These are phyloP conservation scores for Epirrita christyi DNA, from an alignment of 2,888 invertebrate genomes.

Conservation along the genomic window DNA sequence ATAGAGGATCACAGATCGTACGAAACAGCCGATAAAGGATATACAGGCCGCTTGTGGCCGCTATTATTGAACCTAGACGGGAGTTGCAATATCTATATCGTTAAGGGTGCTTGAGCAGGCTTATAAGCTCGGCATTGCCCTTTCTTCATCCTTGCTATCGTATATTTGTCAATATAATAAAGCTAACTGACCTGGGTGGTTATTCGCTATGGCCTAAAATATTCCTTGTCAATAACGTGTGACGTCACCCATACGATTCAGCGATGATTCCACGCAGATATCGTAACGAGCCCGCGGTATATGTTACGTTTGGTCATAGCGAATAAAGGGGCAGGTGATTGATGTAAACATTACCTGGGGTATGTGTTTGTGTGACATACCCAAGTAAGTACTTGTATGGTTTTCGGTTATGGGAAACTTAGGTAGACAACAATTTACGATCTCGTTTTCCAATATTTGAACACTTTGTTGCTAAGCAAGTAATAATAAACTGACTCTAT, in stretches of 20 bases:
- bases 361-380: too few relatives aligned
- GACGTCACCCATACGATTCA: too few relatives aligned
- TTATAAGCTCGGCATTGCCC: constrained; percentile 4
- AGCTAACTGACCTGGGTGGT: too few relatives aligned
- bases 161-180: background rate
- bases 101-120: constrained; percentile 8
- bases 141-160: background rate
- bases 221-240: too few relatives aligned
- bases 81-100: constrained; percentile 20
- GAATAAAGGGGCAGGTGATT: too few relatives aligned
- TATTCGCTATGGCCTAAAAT: too few relatives aligned
- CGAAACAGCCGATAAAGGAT: constrained; percentile 22
- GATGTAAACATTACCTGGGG: background rate
- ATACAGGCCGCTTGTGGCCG: constrained; percentile 19
- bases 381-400: background rate
- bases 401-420: background rate
- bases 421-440: background rate
- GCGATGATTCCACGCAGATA: too few relatives aligned
- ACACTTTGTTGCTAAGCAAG: background rate
- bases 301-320: too few relatives aligned
- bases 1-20: constrained; percentile 20
- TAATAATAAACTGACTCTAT: constrained; percentile 4
- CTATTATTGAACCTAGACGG: constrained; percentile 24
- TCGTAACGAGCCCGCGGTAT: too few relatives aligned
- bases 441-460: background rate